A percentile compares a stretch with the other conserved stretches of the same genome.
phyloP scores from a whole-genome alignment of 2,797 vertebrate species.

The Jordanella pulchra region DNA sequence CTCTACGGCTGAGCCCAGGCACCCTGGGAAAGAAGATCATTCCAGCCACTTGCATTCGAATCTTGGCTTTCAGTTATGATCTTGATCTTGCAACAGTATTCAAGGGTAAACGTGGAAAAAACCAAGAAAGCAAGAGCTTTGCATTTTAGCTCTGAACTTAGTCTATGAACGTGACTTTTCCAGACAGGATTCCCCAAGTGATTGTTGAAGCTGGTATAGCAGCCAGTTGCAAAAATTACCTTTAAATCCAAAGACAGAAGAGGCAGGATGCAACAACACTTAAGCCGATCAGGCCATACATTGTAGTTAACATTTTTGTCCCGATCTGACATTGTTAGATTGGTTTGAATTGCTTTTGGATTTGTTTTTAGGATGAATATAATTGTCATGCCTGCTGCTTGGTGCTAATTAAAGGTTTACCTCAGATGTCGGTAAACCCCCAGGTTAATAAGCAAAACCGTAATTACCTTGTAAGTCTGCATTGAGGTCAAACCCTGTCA shows the following conservation, averaged over 20 bases:
- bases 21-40: neutral
- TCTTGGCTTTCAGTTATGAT: neutral
- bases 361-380: slow-evolving; percentile 21
- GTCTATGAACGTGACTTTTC: slow-evolving; percentile 11
- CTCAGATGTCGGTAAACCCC: slow-evolving; percentile 18
- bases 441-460: slow-evolving; percentile 46
- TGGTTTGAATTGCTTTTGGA: slow-evolving; percentile 3
- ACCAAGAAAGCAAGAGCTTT: neutral
- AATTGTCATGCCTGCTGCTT: slow-evolving; percentile 23
- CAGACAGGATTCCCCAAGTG: slow-evolving; percentile 5
- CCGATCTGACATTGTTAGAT: no score
- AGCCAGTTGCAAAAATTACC: neutral
- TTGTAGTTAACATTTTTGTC: no score
- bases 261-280: neutral
- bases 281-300: no score
- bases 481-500: slow-evolving; percentile 11
- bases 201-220: neutral
- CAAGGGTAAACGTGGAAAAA: neutral
- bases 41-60: neutral
- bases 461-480: slow-evolving; percentile 31
- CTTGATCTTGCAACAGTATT: neutral
- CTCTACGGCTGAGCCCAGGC: neutral
- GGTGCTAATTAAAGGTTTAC: slow-evolving; percentile 38
- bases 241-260: slow-evolving; percentile 3
- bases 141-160: neutral